Evolutionary conservation across 2,797 vertebrate genomes (phyloP).

Genomic region (Cyprinella venusta): DNA sequence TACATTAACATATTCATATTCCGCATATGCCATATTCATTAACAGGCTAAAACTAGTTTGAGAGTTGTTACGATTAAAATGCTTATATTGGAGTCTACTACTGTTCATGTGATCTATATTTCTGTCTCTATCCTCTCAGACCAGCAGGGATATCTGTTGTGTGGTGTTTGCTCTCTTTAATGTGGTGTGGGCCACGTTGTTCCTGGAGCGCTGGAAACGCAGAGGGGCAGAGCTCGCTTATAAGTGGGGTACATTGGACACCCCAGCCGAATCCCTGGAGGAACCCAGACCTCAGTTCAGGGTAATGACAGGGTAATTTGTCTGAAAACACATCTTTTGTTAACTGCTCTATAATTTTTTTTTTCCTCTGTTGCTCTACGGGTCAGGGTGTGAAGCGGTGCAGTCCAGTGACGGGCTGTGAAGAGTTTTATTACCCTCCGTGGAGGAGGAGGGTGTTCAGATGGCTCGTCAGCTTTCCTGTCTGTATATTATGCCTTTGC

Average conservation of each 20-base stretch:
- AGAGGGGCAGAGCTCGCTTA: constrained; percentile 93
- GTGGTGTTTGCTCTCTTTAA: constrained; percentile 97
- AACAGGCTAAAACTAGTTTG: neutral
- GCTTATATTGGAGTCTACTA: neutral
- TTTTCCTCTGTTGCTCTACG: neutral
- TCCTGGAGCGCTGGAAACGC: constrained; percentile 96
- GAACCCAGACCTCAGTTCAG: constrained; percentile 94
- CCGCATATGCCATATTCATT: neutral
- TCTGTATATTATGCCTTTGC: constrained; percentile 90
- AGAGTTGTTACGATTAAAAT: neutral
- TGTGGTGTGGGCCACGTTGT: constrained; percentile 95
- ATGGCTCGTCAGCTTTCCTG: constrained; percentile 91
- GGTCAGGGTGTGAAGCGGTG: constrained; percentile 88
- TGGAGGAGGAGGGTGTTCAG: constrained; percentile 94
- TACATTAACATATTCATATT: neutral
- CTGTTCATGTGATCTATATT: neutral
- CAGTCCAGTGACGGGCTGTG: constrained; percentile 90
- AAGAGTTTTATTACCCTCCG: constrained; percentile 94
- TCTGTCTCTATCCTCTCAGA: constrained; percentile 73
- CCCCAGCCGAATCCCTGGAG: constrained; percentile 88
- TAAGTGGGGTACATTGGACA: constrained; percentile 95
- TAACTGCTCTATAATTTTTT: neutral
- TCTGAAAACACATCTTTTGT: neutral
- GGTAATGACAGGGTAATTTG: constrained; percentile 74
- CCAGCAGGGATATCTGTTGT: constrained; percentile 94